Conservation (phyloP, 1,140 invertebrate species). For the Choristoneura fumiferana region DNA sequence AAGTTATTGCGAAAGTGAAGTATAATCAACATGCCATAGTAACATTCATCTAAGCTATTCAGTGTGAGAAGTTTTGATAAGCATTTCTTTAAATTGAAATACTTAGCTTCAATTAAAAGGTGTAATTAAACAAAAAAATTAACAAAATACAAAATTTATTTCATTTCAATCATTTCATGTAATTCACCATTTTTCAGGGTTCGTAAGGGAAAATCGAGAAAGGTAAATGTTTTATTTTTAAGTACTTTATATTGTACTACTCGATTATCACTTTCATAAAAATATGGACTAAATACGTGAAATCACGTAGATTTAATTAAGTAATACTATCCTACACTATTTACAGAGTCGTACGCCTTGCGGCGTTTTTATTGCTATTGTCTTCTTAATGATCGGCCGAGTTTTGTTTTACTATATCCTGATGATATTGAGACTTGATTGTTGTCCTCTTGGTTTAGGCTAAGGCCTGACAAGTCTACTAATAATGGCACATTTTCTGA, state of each 20-base stretch:
- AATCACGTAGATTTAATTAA: slow-evolving; percentile 70
- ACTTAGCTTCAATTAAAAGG: too few relatives aligned
- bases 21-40: too few relatives aligned
- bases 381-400: slow-evolving; percentile 66
- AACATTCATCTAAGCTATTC: too few relatives aligned
- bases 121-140: slow-evolving; percentile 16
- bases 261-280: slow-evolving; percentile 67
- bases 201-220: slow-evolving; percentile 22
- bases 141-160: slow-evolving; percentile 17
- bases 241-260: slow-evolving; percentile 70
- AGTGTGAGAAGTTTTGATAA: too few relatives aligned
- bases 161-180: neutral
- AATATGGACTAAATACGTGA: slow-evolving; percentile 60
- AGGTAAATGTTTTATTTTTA: slow-evolving; percentile 30
- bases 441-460: slow-evolving; percentile 56
- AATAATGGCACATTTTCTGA: slow-evolving; percentile 72
- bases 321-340: slow-evolving; percentile 72
- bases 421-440: slow-evolving; percentile 75
- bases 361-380: slow-evolving; percentile 46
- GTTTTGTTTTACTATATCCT: slow-evolving; percentile 78
- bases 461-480: slow-evolving; percentile 65
- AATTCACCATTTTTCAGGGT: neutral
- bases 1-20: too few relatives aligned
- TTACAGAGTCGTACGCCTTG: slow-evolving; percentile 55
- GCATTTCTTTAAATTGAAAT: too few relatives aligned